A percentile compares a stretch with the other conserved stretches of the same genome.
These are phyloP conservation scores for Stenichneumon culpator DNA, from an alignment of 2,888 invertebrate species.

Conservation along the genomic window DNA sequence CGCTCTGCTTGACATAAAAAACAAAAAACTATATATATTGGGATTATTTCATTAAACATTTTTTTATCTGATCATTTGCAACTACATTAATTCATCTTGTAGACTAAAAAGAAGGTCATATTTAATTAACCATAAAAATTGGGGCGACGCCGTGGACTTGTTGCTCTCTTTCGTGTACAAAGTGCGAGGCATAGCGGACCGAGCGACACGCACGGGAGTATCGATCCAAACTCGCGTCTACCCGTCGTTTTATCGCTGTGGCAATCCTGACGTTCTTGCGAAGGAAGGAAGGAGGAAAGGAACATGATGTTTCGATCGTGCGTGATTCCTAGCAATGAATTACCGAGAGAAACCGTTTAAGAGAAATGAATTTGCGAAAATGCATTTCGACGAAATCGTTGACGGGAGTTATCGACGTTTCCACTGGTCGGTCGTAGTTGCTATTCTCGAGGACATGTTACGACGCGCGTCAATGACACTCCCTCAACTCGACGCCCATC, in stretches of 20 bases:
- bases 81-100: neutral
- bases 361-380: neutral
- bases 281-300: neutral
- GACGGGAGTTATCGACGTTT: neutral
- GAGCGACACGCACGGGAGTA: conserved; percentile 25
- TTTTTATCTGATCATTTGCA: neutral
- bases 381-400: neutral
- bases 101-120: neutral
- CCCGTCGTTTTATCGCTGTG: conserved; percentile 2
- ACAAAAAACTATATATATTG: neutral
- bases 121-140: neutral
- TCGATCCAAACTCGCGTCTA: conserved; percentile 22
- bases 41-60: too few species aligned
- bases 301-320: neutral
- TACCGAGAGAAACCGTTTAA: neutral
- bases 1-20: neutral
- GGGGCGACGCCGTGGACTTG: conserved; percentile 23
- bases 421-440: neutral
- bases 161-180: conserved; percentile 23
- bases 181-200: neutral
- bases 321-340: neutral
- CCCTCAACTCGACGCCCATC: neutral
- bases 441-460: neutral
- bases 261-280: neutral
- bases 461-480: conserved; percentile 12